These are phyloP conservation scores for Uromys caudimaculatus DNA, from an alignment of 2,797 vertebrate genomes.

Conservation along the genomic window DNA sequence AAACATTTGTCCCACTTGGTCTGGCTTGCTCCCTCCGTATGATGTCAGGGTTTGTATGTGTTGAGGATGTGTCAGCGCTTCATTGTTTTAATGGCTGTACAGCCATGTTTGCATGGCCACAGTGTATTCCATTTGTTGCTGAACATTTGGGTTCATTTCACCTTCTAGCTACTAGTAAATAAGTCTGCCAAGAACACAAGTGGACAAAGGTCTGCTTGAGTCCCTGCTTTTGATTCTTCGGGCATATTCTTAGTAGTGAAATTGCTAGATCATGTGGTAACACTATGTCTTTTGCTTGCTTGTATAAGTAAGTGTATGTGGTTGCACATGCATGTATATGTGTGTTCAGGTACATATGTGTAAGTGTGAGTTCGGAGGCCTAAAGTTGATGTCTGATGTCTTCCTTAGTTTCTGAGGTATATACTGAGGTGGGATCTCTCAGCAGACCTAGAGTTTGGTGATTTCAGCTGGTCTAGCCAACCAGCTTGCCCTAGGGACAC, in stretches of 20 bases:
- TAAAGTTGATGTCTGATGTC: not conserved
- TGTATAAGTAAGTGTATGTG: not conserved
- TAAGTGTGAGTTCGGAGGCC: not conserved
- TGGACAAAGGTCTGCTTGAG: not conserved
- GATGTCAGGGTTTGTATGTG: not conserved
- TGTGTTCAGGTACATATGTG: not conserved
- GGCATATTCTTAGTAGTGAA: not conserved
- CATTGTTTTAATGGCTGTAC: too few species aligned
- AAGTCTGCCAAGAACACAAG: not conserved
- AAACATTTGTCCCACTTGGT: not conserved
- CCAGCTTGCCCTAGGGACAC: not conserved
- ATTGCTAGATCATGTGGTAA: not conserved
- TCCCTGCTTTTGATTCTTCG: not conserved
- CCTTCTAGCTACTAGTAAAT: not conserved
- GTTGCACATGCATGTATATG: not conserved
- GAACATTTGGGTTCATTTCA: not conserved
- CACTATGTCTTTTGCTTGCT: not conserved
- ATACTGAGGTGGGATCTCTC: not conserved
- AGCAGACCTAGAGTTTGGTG: not conserved
- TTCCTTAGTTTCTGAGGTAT: not conserved
- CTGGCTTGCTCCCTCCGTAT: not conserved
- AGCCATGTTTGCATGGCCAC: fast-evolving
- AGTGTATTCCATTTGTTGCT: not conserved
- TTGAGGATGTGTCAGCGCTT: not conserved
- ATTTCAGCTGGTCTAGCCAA: not conserved